Evolutionary conservation across 1,140 invertebrate species (phyloP), one percentile per base, ranked within the genome.

Genomic region (Tetraneura akinire): DNA sequence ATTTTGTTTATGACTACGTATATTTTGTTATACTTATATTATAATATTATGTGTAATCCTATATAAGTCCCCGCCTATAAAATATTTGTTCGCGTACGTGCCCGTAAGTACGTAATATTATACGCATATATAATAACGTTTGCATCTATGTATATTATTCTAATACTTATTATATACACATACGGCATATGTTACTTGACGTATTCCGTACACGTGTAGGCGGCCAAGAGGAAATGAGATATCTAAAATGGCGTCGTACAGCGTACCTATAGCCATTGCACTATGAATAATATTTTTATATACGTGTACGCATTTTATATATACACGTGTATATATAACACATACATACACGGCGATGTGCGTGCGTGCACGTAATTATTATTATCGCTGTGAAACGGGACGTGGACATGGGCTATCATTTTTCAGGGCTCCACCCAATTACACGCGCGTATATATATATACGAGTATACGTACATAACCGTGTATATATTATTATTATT

Each of bases 201-300:
- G 16, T 6, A 23, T 37, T 37, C 8, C 8, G 8, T 21, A 42
- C 64, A 45, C 37, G 64, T 42, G 64, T 68, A 21, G 64, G 64
- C 47, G 71, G 23, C 51, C 23, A 14, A 74, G 29, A 74, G 71
- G 71, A 74, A 74, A 74, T 55, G 71, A 55, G 71, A 74, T 74
- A 74, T 74, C 49, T 74, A 74, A 74, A 74, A 74, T 74, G 71
- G 71, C 71, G 71, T 74, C 71, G 21, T 26, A 53, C 70, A 9
- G 42, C 23, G 14, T 16, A 14, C 6, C 26, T 10, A 53, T 21
- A 14, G 14, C 23, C 14, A 51, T 23, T 42, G 45, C 32, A 37
- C 3, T 3, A 37, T 8, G 32, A 37, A 4, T 37, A 37, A 37
- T 8, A 37, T 37, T 37, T 37, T 37, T 8, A 37, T 4, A 4